A percentile compares a stretch with the other conserved stretches of the same genome.
Evolutionary conservation across 1,140 invertebrate species (phyloP).

Genomic region (Tigriopus japonicus): DNA sequence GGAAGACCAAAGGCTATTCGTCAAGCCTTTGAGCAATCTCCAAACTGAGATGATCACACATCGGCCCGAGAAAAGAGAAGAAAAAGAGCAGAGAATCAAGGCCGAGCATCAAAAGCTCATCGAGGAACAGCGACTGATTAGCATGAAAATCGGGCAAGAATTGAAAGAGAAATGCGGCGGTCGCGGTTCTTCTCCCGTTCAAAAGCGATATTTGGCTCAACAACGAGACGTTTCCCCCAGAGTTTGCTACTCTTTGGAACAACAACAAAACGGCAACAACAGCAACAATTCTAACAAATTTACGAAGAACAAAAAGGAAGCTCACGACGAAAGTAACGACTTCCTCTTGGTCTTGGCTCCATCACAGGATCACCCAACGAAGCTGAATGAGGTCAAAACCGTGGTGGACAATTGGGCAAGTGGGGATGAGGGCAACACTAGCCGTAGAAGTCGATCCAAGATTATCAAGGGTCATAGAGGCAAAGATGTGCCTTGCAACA

Average conservation of each 20-base stretch:
- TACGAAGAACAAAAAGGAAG: background rate
- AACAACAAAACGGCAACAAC: background rate
- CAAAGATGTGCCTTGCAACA: too few relatives aligned
- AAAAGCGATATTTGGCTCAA: background rate
- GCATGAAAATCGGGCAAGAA: slow-evolving; percentile 1
- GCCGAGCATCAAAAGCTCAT: background rate
- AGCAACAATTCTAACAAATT: background rate
- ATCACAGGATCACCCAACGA: too few relatives aligned
- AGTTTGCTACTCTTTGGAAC: background rate
- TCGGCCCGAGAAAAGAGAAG: background rate
- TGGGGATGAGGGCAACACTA: too few relatives aligned
- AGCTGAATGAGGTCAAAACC: too few relatives aligned
- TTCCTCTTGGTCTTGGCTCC: background rate
- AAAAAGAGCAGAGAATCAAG: background rate
- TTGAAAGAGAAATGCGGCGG: background rate
- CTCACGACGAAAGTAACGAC: background rate
- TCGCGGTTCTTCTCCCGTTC: background rate
- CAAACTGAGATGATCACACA: background rate
- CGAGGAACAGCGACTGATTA: background rate
- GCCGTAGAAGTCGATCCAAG: too few relatives aligned
- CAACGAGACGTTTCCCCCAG: background rate
- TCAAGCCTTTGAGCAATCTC: background rate
- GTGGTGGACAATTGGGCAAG: too few relatives aligned
- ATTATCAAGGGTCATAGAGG: too few relatives aligned
- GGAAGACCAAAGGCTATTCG: background rate